Base-by-base conservation (phyloP, 2,113 vertebrate genomes). In the Uria aalge region DNA sequence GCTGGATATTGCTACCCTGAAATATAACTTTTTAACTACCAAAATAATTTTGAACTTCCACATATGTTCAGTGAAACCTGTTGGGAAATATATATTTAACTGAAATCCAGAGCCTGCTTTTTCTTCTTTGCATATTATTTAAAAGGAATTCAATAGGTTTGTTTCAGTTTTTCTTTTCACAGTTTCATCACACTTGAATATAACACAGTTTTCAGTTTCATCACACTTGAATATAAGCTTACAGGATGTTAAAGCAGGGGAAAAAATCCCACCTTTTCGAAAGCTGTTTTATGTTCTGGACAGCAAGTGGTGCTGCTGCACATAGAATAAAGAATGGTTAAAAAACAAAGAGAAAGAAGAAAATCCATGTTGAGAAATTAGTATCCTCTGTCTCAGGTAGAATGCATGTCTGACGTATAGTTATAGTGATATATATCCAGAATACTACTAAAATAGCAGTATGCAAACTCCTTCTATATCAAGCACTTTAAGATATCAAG, bases 261-360 rank as follows among this genome's bases (percentile, higher is more conserved):
- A 5, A 77, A 67, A 22, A 47, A 0, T 1, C 3, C 9, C 18
- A 53, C 1, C 3, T 48, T 90, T 94, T 83, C 22, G 63, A 77
- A 95, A 38, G 7, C 1, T 87, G 22, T 92, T 95, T 87, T 81
- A 59, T 89, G 8, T 41, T 95, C 72, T 60, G 32, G 20, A 92
- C 90, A 93, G 76, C 27, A 85, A 96, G 85, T 89, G 73, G 57
- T 96, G 85, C 81, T 95, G 81, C 91, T 95, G 79, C 26, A 63
- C 30, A 64, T 38, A 56, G 38, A 92, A 95, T 80, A 82, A 63
- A 69, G 29, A 38, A 30, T 26, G 9, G 5, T 48, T 34, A 57
- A 96, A 71, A 81, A 45, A 23, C 16, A 82, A 64, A 75, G 5
- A 72, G 12, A 84, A 80, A 59, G 50, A 81, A 77, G 19, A 88